These are phyloP conservation scores for Sminthopsis crassicaudata DNA, from an alignment of 2,113 vertebrate genomes.

Conservation along the genomic window DNA sequence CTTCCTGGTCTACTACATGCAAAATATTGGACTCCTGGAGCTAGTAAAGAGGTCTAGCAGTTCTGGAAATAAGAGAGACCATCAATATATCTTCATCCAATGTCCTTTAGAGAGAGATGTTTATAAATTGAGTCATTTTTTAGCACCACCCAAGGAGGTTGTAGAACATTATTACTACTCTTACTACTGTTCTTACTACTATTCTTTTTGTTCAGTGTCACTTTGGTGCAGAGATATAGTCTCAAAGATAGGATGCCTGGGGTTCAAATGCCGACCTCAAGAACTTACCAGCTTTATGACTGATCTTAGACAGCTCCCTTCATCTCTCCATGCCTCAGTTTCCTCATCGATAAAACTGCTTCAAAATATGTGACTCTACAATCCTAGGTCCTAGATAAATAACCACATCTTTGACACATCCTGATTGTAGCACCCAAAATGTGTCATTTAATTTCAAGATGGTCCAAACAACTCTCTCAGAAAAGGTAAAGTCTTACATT, in stretches of 20 bases:
- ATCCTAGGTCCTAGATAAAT: background rate
- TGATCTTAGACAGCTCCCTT: background rate
- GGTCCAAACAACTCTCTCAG: background rate
- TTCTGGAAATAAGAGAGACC: background rate
- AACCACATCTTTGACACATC: background rate
- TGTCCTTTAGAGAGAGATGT: background rate
- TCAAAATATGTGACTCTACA: background rate
- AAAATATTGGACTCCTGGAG: background rate
- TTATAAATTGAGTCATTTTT: background rate
- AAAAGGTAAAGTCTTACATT: background rate
- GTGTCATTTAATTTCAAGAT: background rate
- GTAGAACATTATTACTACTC: background rate
- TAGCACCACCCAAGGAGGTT: background rate
- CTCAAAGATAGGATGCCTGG: background rate
- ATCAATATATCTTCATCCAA: background rate
- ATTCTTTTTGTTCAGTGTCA: background rate
- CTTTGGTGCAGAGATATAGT: background rate
- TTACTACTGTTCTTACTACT: background rate
- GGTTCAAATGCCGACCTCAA: background rate
- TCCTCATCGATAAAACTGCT: background rate
- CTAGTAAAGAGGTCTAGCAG: background rate
- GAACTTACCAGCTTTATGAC: background rate
- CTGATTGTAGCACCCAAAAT: background rate
- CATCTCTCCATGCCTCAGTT: background rate
- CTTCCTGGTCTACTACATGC: conserved; percentile 27